Evolutionary conservation across 2,113 vertebrate genomes (phyloP).

Genomic region (Oenanthe melanoleuca): DNA sequence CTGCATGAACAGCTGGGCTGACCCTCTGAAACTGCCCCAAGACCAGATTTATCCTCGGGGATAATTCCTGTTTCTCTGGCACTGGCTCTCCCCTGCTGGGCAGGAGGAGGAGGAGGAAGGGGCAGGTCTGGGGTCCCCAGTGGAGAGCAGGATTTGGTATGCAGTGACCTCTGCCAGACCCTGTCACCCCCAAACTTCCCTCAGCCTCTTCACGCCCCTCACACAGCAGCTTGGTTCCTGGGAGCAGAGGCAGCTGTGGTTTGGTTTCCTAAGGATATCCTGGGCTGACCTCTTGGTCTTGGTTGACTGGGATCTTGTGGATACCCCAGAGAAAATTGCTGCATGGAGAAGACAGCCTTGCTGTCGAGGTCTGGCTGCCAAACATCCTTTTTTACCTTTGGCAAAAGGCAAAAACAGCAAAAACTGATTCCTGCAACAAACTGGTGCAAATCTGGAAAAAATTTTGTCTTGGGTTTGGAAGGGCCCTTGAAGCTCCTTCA

Average conservation of each 20-base stretch:
- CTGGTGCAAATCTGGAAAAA: background rate
- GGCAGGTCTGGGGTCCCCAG: background rate
- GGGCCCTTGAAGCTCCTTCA: background rate
- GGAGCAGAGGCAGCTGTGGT: background rate
- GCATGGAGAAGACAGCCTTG: background rate
- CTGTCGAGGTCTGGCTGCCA: background rate
- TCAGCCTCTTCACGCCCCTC: background rate
- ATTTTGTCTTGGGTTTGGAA: background rate
- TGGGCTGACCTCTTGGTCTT: background rate
- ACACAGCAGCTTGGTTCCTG: fast-evolving
- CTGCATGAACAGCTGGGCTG: conserved; percentile 51
- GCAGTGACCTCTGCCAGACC: background rate
- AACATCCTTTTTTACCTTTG: background rate
- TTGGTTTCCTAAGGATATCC: background rate
- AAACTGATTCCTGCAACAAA: background rate
- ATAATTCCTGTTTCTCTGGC: background rate
- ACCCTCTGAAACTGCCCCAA: background rate
- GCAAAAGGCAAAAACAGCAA: background rate
- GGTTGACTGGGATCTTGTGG: background rate
- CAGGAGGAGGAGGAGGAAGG: background rate
- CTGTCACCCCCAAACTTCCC: background rate
- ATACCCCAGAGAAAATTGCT: background rate
- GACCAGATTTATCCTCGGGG: background rate
- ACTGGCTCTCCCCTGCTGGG: background rate
- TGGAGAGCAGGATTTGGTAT: background rate